Evolutionary conservation across 2,888 invertebrate genomes (phyloP), one percentile per base, ranked within the genome.

Genomic region (Diadegma fenestrale): DNA sequence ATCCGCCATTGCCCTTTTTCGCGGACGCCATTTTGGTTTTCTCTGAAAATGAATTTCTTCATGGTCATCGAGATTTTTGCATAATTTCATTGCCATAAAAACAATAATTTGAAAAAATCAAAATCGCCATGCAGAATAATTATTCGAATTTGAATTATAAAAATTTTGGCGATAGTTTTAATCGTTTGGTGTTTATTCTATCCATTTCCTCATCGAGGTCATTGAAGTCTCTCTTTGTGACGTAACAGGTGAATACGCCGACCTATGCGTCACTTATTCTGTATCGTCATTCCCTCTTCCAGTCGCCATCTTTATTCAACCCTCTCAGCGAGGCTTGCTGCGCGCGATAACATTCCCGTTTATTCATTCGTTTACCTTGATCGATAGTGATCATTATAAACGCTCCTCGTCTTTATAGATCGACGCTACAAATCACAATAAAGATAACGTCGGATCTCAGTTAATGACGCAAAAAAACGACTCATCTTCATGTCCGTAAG

Each of bases 161-260:
- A 33, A 63, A 37, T 63, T n/a, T 8, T 26, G 14, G 4, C 6
- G 26, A 26, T 33, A 33, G 33, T 33, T 6, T 1, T 26, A 58
- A 58, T 58, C 6, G 26, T 58, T 26, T 58, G 5, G 26, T 58
- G 26, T 58, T 26, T 14, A 14, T 58, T 10, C 10, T 12, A 58
- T 58, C 58, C 6, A 22, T 10, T 5, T 26, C 14, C 14, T 58
- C 14, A 58, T 26, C 58, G 58, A 58, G 58, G 58, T 58, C 58
- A 58, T 58, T 58, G 58, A 58, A 58, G 5, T 26, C 58, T 54
- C 51, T 33, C 43, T 71, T 77, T 71, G 71, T 78, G 78, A 72
- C 58, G 82, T 66, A 82, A 82, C 82, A 73, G 78, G 78, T 82
- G 48, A 51, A 72, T n/a, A 43, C 43, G 72, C 61, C 54, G 58